Evolutionary conservation across 2,797 vertebrate species (phyloP).

Genomic region (Rhincodon typus): DNA sequence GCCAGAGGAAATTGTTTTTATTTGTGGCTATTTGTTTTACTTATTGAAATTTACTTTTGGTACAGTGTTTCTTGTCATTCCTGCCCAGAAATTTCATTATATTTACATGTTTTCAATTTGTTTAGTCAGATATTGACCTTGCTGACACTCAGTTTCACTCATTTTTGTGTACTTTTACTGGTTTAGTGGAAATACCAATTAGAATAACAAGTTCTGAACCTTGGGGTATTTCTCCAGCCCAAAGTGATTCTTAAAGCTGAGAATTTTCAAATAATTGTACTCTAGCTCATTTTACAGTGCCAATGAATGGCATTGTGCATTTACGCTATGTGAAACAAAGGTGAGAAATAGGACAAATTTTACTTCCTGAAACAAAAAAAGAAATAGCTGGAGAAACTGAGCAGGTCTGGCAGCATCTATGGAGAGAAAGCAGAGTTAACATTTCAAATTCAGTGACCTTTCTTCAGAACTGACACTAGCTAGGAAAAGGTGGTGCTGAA

Average conservation of each 20-base stretch:
- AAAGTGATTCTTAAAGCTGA: not conserved
- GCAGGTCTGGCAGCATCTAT: too few relatives aligned
- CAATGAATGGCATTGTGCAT: not conserved
- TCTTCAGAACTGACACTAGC: too few relatives aligned
- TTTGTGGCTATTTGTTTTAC: not conserved
- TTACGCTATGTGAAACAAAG: not conserved
- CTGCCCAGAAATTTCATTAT: not conserved
- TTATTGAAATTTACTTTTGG: not conserved
- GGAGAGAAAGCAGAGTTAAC: too few relatives aligned
- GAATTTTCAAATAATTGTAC: not conserved
- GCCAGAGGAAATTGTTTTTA: not conserved
- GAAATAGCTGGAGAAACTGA: too few relatives aligned
- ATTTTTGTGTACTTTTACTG: not conserved
- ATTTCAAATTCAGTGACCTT: too few relatives aligned
- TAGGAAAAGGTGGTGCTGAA: too few relatives aligned
- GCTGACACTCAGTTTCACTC: not conserved
- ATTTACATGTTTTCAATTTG: not conserved
- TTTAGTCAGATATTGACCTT: not conserved
- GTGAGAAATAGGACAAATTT: not conserved
- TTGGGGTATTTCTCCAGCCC: not conserved
- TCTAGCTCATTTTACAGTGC: not conserved
- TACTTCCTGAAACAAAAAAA: too few relatives aligned
- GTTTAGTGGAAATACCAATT: not conserved
- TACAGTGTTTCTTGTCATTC: not conserved
- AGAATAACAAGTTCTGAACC: not conserved